phyloP scores from a whole-genome alignment of 2,888 invertebrate species.

The Escarpia spicata region DNA sequence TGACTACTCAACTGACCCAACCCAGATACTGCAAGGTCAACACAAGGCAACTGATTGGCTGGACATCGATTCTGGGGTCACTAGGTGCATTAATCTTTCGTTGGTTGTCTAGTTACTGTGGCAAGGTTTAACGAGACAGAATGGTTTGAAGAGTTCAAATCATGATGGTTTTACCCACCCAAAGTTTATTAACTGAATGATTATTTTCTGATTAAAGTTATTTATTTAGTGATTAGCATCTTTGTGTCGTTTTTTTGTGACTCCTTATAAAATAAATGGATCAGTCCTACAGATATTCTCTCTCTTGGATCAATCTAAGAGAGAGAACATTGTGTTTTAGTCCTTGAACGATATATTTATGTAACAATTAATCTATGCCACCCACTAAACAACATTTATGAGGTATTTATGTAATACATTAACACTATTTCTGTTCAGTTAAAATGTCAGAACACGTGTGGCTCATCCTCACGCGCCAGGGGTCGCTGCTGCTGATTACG shows the following conservation, averaged over 20 bases:
- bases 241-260: background rate
- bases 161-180: background rate
- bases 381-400: background rate
- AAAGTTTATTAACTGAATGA: background rate
- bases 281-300: too few relatives aligned
- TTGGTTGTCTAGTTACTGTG: background rate
- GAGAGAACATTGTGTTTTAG: background rate
- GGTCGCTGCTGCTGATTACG: too few relatives aligned
- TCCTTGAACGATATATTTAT: background rate
- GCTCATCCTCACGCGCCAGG: too few relatives aligned
- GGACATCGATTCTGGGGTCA: slow-evolving; percentile 40
- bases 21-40: slow-evolving; percentile 44
- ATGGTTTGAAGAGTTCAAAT: background rate
- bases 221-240: background rate
- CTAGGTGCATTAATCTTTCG: slow-evolving; percentile 36
- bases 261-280: background rate
- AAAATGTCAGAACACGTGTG: background rate
- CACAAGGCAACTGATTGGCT: slow-evolving; percentile 43
- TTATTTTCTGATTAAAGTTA: background rate
- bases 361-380: background rate
- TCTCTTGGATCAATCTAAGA: background rate
- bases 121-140: background rate
- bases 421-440: background rate
- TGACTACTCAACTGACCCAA: slow-evolving; percentile 46
- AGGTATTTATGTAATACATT: background rate